Evolutionary conservation across 2,797 vertebrate species (phyloP).

Genomic region (Danio tinwini): DNA sequence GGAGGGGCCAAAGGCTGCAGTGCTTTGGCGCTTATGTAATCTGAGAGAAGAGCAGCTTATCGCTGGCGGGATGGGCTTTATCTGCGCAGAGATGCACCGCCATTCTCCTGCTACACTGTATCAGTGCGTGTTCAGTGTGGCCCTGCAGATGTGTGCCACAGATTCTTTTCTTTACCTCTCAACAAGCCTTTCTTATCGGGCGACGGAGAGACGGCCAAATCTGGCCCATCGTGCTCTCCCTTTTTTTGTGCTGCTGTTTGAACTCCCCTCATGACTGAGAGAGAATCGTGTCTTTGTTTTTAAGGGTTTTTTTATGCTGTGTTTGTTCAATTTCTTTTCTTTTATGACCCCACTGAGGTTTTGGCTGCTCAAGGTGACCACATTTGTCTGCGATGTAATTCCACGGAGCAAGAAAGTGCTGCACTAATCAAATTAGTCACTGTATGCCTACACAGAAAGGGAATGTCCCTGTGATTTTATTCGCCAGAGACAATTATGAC

Average conservation of each 20-base stretch:
- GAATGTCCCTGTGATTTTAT: conserved; percentile 45
- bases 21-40: conserved; percentile 73
- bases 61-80: conserved; percentile 62
- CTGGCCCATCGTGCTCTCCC: conserved; percentile 65
- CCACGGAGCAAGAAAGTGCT: conserved; percentile 24
- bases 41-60: conserved; percentile 66
- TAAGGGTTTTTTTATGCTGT: conserved; percentile 13
- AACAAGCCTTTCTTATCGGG: conserved; percentile 76
- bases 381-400: conserved; percentile 32
- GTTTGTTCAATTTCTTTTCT: conserved; percentile 47
- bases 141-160: conserved; percentile 71
- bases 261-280: conserved; percentile 69
- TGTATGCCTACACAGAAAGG: conserved; percentile 8
- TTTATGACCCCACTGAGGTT: conserved; percentile 40
- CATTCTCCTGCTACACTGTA: conserved; percentile 68
- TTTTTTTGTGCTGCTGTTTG: conserved; percentile 75
- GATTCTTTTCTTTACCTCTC: conserved; percentile 81
- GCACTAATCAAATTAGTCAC: conserved; percentile 42
- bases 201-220: conserved; percentile 73
- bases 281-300: conserved; percentile 59
- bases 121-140: conserved; percentile 77
- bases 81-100: conserved; percentile 66
- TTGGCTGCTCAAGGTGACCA: conserved; percentile 47
- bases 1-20: conserved; percentile 47
- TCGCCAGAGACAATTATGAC: conserved; percentile 36